Base-by-base conservation (phyloP, 2,113 vertebrate genomes). In the Lipophrys pholis region DNA sequence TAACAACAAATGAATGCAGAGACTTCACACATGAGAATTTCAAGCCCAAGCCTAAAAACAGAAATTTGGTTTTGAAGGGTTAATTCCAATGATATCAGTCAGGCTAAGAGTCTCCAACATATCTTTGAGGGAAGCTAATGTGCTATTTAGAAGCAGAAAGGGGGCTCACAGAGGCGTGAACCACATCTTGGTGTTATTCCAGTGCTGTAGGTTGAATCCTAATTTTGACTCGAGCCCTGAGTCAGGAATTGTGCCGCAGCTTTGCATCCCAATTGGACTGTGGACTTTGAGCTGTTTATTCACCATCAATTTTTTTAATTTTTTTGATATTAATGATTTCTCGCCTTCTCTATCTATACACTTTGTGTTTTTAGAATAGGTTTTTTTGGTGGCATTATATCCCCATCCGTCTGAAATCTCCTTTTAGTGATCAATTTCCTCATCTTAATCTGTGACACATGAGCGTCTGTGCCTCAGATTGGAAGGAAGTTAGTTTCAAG, bases 261-360 rank as follows among this genome's bases (percentile, higher is more conserved):
- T 83, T 81, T 85, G 82, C 69, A 80, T 87, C 61, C 55, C 73
- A 80, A 83, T 81, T 77, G 83, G 67, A 76, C 68, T 39, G 61
- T 60, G 74, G 79, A 82, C 76, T 80, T 83, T 70, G 51, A 45
- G 43, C 55, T 82, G 73, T 84, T 84, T 65, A 81, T 69, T 70
- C 49, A 14, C 6, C 59, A 2, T 58, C 45, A 1, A 30, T 30
- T 30, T 30, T 2, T 30, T 30, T 30, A 30, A 30, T 30, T 30
- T 30, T 30, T 82, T 76, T 78, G 42, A 68, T 56, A 63, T 81
- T 50, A 68, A 78, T 70, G 66, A 68, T 76, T 78, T 69, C 68
- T 36, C 66, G 71, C 58, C 71, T 50, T 42, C 51, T 63, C 54
- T 14, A 76, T 62, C 54, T 11, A 14, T 21, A 43, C 49, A 50